Evolutionary conservation across 2,888 invertebrate species (phyloP).

Genomic region (Mystacides longicornis): DNA sequence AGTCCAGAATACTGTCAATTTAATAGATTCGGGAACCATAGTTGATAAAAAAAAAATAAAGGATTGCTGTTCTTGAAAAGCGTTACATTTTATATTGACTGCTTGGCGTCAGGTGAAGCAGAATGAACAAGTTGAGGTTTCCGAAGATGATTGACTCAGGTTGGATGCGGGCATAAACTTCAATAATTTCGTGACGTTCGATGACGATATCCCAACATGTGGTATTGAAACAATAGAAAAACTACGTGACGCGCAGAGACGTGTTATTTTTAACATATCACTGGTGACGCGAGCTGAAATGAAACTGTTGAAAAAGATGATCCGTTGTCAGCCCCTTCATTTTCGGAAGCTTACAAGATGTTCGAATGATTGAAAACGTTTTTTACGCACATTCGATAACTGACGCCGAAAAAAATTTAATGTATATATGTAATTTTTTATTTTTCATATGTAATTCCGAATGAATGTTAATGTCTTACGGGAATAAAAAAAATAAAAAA

Average conservation of each 20-base stretch:
- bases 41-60: slow-evolving; percentile 1
- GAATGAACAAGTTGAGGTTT: slow-evolving; percentile 12
- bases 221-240: slow-evolving; percentile 13
- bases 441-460: neutral
- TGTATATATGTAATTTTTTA: too few relatives aligned
- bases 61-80: slow-evolving; percentile 16
- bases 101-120: slow-evolving; percentile 5
- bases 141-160: slow-evolving; percentile 11
- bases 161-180: slow-evolving; percentile 9
- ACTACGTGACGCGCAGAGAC: slow-evolving; percentile 9
- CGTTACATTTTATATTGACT: slow-evolving; percentile 21
- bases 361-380: neutral
- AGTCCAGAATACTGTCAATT: slow-evolving; percentile 3
- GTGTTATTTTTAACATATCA: too few relatives aligned
- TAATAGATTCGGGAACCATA: slow-evolving; percentile 2
- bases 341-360: neutral
- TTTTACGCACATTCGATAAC: neutral
- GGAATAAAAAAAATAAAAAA: neutral
- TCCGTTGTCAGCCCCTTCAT: neutral
- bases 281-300: too few relatives aligned
- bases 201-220: slow-evolving; percentile 14
- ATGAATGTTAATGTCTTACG: neutral
- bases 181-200: slow-evolving; percentile 9
- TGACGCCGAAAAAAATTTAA: neutral
- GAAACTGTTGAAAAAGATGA: neutral